These are phyloP conservation scores for Hemithea aestivaria DNA, from an alignment of 2,888 invertebrate species.

Conservation along the genomic window DNA sequence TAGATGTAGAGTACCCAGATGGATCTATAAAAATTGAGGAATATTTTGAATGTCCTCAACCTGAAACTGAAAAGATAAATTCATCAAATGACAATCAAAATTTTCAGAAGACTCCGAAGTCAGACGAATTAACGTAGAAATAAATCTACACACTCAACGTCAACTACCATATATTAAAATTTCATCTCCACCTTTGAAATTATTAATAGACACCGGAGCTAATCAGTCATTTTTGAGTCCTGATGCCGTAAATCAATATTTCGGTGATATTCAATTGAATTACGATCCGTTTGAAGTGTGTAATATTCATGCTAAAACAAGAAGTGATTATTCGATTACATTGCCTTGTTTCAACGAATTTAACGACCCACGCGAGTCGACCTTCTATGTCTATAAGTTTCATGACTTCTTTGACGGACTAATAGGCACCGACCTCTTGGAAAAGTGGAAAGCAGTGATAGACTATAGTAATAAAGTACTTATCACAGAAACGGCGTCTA, in stretches of 20 bases:
- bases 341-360: slow-evolving; percentile 26
- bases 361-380: slow-evolving; percentile 16
- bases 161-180: slow-evolving; percentile 28
- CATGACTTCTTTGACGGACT: slow-evolving; percentile 34
- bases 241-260: slow-evolving; percentile 19
- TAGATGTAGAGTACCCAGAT: background rate
- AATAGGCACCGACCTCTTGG: slow-evolving; percentile 29
- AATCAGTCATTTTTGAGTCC: slow-evolving; percentile 31
- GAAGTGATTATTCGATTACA: slow-evolving; percentile 28
- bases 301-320: slow-evolving; percentile 26
- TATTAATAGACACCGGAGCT: slow-evolving; percentile 29
- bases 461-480: too few species aligned
- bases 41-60: background rate
- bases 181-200: slow-evolving; percentile 22
- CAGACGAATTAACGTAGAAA: slow-evolving; percentile 25
- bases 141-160: slow-evolving; percentile 26
- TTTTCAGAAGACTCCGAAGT: slow-evolving; percentile 19
- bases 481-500: too few species aligned
- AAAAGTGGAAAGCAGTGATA: too few species aligned
- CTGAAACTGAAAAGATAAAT: background rate
- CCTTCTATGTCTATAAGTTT: slow-evolving; percentile 29
- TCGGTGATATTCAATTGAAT: slow-evolving; percentile 10
- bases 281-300: slow-evolving; percentile 30
- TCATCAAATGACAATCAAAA: slow-evolving; percentile 6
- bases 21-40: too few species aligned